These are phyloP conservation scores for Neuroscelio doddi DNA, from an alignment of 2,888 invertebrate genomes.

Conservation along the genomic window DNA sequence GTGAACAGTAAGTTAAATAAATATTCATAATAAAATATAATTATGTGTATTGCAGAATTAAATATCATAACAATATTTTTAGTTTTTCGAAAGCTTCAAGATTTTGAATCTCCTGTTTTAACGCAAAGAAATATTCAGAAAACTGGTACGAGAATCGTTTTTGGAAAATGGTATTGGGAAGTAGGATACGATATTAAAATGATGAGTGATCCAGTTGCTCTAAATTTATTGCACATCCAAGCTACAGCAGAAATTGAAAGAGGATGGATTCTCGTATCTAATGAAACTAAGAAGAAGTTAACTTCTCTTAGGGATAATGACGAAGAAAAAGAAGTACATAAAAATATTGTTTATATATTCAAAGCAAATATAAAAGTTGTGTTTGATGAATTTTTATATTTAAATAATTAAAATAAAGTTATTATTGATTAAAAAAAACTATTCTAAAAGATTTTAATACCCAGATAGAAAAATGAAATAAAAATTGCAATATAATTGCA, in stretches of 20 bases:
- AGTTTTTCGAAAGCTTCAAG: slow-evolving; percentile 91
- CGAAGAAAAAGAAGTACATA: slow-evolving; percentile 85
- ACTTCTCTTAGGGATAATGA: slow-evolving; percentile 82
- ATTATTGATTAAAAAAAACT: too few species aligned
- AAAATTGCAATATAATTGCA: too few species aligned
- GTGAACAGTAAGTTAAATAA: slow-evolving; percentile 74
- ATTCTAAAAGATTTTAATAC: too few species aligned
- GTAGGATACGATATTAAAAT: slow-evolving; percentile 86
- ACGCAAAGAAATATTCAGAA: slow-evolving; percentile 83
- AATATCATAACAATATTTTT: slow-evolving; percentile 68
- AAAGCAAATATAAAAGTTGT: too few species aligned
- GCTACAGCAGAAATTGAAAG: slow-evolving; percentile 89
- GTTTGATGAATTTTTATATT: too few species aligned
- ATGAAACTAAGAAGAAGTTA: slow-evolving; percentile 80
- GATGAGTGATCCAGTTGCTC: slow-evolving; percentile 85
- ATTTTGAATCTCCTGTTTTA: slow-evolving; percentile 97
- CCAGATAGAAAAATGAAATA: too few species aligned
- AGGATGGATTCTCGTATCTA: slow-evolving; percentile 86
- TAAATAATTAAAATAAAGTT: too few species aligned
- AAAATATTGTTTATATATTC: not conserved
- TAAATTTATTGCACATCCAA: slow-evolving; percentile 91
- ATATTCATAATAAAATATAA: not conserved
- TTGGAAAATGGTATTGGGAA: slow-evolving; percentile 96
- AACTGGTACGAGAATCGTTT: slow-evolving; percentile 84
- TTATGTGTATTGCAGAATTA: not conserved